A percentile compares a stretch with the other conserved stretches of the same genome.
These are phyloP conservation scores for Callipepla squamata DNA, from an alignment of 2,113 vertebrate species.

Conservation along the genomic window DNA sequence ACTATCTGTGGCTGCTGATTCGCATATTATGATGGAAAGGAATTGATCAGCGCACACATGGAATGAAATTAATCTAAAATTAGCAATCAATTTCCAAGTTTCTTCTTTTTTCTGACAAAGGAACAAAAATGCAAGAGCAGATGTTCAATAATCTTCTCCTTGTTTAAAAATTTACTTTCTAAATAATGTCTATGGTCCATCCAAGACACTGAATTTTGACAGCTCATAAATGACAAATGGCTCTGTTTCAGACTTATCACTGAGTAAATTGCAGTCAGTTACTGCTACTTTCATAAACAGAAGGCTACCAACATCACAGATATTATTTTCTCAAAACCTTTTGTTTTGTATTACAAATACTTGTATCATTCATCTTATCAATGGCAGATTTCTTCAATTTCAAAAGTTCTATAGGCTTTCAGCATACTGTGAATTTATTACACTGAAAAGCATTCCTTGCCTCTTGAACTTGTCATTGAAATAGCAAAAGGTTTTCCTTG, in stretches of 20 bases:
- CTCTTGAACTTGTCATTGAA: neutral
- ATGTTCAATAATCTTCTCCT: neutral
- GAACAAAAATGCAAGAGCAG: neutral
- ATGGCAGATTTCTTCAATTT: neutral
- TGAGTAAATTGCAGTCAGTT: neutral
- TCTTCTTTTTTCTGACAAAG: neutral
- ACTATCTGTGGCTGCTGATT: neutral
- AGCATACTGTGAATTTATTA: neutral
- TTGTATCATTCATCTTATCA: neutral
- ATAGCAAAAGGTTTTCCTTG: neutral
- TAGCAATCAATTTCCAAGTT: neutral
- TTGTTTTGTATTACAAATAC: neutral
- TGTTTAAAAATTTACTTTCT: neutral
- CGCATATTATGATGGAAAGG: neutral
- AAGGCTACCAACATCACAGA: neutral
- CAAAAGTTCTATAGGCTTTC: neutral
- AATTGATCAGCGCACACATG: neutral
- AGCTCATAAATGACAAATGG: neutral
- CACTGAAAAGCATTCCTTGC: neutral
- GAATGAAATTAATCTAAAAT: neutral
- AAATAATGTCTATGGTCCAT: neutral
- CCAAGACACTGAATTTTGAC: neutral
- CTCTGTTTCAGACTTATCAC: neutral
- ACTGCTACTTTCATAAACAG: neutral
- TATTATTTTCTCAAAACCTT: neutral